A percentile compares a stretch with the other conserved stretches of the same genome.
Conservation (phyloP, 2,888 invertebrate genomes). For the Epinotia brunnichana region DNA sequence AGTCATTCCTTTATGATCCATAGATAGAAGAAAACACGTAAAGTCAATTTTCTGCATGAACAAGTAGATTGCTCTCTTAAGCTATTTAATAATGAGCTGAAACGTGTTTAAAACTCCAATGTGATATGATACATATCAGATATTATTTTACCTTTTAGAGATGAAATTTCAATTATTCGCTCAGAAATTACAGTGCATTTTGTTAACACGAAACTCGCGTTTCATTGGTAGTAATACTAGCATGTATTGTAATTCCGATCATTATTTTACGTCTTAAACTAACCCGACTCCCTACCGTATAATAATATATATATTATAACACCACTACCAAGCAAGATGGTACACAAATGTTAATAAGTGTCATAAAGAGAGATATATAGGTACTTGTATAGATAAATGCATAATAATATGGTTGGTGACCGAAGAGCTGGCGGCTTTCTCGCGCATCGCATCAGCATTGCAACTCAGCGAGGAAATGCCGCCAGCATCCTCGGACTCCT, state of each 20-base stretch:
- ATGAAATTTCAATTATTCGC: neutral
- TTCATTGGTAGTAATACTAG: neutral
- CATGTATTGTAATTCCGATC: too few relatives aligned
- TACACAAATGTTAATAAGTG: too few relatives aligned
- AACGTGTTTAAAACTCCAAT: constrained; percentile 12
- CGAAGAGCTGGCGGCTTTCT: too few relatives aligned
- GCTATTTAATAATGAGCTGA: constrained; percentile 26
- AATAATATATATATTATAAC: too few relatives aligned
- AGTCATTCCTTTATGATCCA: neutral
- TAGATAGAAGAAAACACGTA: constrained; percentile 6
- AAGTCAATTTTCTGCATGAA: constrained; percentile 35
- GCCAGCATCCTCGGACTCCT: too few relatives aligned
- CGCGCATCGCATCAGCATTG: too few relatives aligned
- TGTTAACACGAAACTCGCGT: neutral
- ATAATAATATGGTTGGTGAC: too few relatives aligned
- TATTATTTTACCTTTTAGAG: constrained; percentile 4
- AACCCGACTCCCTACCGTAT: too few relatives aligned
- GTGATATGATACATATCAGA: constrained; percentile 14
- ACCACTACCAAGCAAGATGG: too few relatives aligned
- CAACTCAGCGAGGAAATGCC: too few relatives aligned
- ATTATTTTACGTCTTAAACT: neutral
- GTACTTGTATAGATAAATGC: too few relatives aligned
- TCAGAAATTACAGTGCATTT: neutral
- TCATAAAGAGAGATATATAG: too few relatives aligned
- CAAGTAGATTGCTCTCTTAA: constrained; percentile 18